A percentile compares a stretch with the other conserved stretches of the same genome.
Evolutionary conservation across 2,888 invertebrate genomes (phyloP).

Genomic region (Ferdinandea cuprea): DNA sequence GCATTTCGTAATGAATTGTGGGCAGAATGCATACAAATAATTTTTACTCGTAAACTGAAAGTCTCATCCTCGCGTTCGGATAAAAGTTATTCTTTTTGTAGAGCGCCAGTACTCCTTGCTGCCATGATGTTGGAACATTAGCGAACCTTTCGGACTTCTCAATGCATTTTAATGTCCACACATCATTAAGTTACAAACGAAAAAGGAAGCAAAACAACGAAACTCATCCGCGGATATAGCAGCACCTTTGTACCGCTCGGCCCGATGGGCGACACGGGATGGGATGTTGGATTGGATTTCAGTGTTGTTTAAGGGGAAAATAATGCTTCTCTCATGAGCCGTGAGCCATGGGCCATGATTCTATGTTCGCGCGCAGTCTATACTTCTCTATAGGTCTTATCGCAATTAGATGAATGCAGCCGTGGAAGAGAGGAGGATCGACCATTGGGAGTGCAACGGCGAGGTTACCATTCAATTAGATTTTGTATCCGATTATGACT

Average conservation of each 20-base stretch:
- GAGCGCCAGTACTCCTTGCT: constrained; percentile 37
- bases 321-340: constrained; percentile 28
- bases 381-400: constrained; percentile 32
- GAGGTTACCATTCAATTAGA: constrained; percentile 58
- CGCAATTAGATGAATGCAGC: constrained; percentile 49
- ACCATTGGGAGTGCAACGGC: background rate
- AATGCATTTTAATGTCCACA: constrained; percentile 53
- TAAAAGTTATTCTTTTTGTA: constrained; percentile 10
- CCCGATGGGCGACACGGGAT: background rate
- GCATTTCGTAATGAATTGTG: constrained; percentile 58
- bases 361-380: constrained; percentile 15
- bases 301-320: constrained; percentile 26
- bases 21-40: constrained; percentile 41
- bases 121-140: constrained; percentile 44
- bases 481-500: constrained; percentile 54
- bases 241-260: constrained; percentile 12
- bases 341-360: constrained; percentile 9
- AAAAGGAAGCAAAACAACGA: constrained; percentile 13
- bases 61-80: constrained; percentile 7
- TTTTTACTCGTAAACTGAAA: constrained; percentile 23
- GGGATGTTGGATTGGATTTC: constrained; percentile 20
- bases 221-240: constrained; percentile 3
- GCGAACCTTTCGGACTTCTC: constrained; percentile 20
- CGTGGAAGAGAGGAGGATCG: constrained; percentile 17
- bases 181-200: constrained; percentile 41